Evolutionary conservation across 2,113 vertebrate species (phyloP).

Genomic region (Lota lota): DNA sequence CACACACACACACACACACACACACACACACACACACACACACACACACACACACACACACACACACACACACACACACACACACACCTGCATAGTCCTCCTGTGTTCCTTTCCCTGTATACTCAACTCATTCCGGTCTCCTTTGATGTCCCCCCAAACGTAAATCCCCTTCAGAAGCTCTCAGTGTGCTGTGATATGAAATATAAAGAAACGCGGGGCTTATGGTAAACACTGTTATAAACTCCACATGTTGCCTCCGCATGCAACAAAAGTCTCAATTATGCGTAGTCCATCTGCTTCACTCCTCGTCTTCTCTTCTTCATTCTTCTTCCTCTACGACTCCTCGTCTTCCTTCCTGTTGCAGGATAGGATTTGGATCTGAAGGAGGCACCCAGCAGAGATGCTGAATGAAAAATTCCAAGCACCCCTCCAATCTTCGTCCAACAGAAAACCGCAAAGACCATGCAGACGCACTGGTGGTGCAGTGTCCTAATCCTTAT

Average conservation of each 20-base stretch:
- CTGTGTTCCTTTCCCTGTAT: constrained; percentile 17
- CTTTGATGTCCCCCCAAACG: constrained; percentile 42
- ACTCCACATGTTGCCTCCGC: constrained; percentile 11
- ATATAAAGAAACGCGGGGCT: constrained; percentile 10
- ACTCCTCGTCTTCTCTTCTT: no score
- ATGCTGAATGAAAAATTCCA: not conserved
- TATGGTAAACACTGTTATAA: constrained; percentile 32
- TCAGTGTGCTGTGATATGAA: constrained; percentile 30
- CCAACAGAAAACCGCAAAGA: not conserved
- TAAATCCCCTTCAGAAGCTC: constrained; percentile 24
- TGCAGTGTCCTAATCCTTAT: constrained; percentile 8
- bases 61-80: not conserved
- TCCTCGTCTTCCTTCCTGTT: not conserved
- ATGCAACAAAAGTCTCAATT: constrained; percentile 7
- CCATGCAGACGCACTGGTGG: not conserved
- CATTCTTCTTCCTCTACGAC: no score
- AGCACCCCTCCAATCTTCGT: not conserved
- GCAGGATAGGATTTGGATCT: not conserved
- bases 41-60: constrained; percentile 9
- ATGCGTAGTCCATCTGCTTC: not conserved
- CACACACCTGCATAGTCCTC: not conserved
- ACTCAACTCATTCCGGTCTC: constrained; percentile 7
- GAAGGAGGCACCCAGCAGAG: not conserved
- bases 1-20: not conserved
- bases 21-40: constrained; percentile 5